These are phyloP conservation scores for Botia almorhae DNA, from an alignment of 2,797 vertebrate species.

Conservation along the genomic window DNA sequence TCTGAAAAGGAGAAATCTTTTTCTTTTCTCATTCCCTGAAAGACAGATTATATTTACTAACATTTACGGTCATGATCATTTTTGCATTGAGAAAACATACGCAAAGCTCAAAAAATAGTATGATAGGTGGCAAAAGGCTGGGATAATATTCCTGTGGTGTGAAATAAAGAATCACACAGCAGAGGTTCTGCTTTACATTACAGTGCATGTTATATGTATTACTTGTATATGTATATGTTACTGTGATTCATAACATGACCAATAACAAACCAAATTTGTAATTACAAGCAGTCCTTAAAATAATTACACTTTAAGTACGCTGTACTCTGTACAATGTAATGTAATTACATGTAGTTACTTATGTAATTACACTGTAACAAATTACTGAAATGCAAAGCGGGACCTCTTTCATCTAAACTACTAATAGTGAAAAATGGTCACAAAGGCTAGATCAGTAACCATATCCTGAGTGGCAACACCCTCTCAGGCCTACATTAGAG, in stretches of 20 bases:
- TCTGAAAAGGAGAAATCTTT: slow-evolving; percentile 73
- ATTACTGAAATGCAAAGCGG: slow-evolving; percentile 18
- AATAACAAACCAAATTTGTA: not conserved
- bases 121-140: not conserved
- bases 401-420: slow-evolving; percentile 22
- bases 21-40: slow-evolving; percentile 86
- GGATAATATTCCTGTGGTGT: not conserved
- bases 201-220: not conserved
- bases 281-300: slow-evolving; percentile 7
- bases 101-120: slow-evolving; percentile 69
- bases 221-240: not conserved
- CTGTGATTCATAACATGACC: not conserved
- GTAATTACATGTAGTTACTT: slow-evolving; percentile 4
- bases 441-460: slow-evolving; percentile 2
- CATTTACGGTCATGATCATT: slow-evolving; percentile 62
- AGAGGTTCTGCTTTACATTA: slow-evolving; percentile 27
- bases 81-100: slow-evolving; percentile 80
- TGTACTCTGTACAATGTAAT: not conserved
- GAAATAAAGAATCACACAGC: not conserved
- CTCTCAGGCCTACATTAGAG: slow-evolving; percentile 20
- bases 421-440: slow-evolving; percentile 1
- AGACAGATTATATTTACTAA: slow-evolving; percentile 63
- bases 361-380: slow-evolving; percentile 5
- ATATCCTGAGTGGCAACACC: slow-evolving; percentile 20
- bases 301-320: not conserved